These are phyloP conservation scores for Diarsia rubi DNA, from an alignment of 2,888 invertebrate species.

Conservation along the genomic window DNA sequence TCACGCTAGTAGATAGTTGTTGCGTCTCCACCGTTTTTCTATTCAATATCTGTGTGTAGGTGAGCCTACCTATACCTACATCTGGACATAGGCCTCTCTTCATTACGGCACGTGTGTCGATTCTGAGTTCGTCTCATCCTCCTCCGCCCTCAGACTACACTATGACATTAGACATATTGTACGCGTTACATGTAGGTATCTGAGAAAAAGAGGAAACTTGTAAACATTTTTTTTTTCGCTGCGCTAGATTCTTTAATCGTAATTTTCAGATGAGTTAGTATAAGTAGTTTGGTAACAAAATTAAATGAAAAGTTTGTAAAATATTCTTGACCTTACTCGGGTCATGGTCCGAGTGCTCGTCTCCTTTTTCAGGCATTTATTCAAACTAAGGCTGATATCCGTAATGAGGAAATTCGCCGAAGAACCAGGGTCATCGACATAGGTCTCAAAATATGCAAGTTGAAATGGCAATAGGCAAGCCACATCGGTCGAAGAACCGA, in stretches of 20 bases:
- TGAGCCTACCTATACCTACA: neutral
- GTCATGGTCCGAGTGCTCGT: no score
- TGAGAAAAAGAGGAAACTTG: no score
- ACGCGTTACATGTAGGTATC: neutral
- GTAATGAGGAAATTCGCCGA: no score
- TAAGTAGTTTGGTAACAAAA: neutral
- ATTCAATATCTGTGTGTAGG: neutral
- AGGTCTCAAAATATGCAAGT: no score
- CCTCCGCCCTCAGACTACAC: conserved; percentile 9
- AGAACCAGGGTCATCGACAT: no score
- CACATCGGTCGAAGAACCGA: no score
- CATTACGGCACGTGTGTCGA: conserved; percentile 21
- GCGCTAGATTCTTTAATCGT: fast-evolving
- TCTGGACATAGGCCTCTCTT: conserved; percentile 11
- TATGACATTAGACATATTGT: conserved; percentile 1
- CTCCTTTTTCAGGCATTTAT: no score
- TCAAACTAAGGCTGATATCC: no score
- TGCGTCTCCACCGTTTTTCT: neutral
- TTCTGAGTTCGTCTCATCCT: conserved; percentile 22
- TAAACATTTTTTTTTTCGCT: neutral
- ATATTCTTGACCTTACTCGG: no score
- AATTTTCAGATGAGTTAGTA: neutral
- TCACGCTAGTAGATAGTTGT: neutral
- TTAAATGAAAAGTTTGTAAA: neutral
- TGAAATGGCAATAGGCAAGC: no score